Percentiles rank a stretch among this genome's conserved stretches.
phyloP scores from a whole-genome alignment of 35 echinoderm and acorn worm species.

The Lytechinus pictus region DNA sequence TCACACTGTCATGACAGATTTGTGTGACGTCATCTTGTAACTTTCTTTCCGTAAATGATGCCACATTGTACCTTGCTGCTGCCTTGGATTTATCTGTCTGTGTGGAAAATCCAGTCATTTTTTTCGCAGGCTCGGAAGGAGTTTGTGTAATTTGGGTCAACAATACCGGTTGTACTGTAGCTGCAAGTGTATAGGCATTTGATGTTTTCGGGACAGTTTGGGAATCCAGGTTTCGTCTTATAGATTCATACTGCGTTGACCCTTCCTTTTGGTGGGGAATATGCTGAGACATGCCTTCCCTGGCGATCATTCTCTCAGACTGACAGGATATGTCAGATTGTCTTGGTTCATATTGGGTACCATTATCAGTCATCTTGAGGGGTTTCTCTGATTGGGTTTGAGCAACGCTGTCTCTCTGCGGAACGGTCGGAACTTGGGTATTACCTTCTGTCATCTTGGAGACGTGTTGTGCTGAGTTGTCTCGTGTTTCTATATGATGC shows the following conservation, averaged over 20 bases:
- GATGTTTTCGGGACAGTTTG: not conserved
- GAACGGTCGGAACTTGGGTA: not conserved
- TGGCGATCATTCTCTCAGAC: not conserved
- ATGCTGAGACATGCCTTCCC: not conserved
- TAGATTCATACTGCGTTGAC: not conserved
- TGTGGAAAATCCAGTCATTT: not conserved
- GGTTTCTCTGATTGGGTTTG: not conserved
- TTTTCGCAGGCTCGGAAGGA: not conserved
- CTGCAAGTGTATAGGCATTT: not conserved
- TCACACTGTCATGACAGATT: not conserved
- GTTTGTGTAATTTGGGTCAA: not conserved
- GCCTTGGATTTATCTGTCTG: not conserved
- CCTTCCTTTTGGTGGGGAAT: not conserved
- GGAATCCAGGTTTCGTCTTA: not conserved
- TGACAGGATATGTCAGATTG: not conserved
- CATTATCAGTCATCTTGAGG: not conserved
- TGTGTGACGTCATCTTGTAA: not conserved
- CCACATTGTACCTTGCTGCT: not conserved
- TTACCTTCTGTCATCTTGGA: not conserved
- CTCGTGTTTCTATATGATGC: not conserved
- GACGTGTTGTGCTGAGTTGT: not conserved
- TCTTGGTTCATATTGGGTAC: conserved; percentile 19
- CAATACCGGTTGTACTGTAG: not conserved
- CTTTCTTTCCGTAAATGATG: not conserved
- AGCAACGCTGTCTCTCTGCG: not conserved